phyloP scores from a whole-genome alignment of 2,113 vertebrate genomes.

The Tapirus terrestris region DNA sequence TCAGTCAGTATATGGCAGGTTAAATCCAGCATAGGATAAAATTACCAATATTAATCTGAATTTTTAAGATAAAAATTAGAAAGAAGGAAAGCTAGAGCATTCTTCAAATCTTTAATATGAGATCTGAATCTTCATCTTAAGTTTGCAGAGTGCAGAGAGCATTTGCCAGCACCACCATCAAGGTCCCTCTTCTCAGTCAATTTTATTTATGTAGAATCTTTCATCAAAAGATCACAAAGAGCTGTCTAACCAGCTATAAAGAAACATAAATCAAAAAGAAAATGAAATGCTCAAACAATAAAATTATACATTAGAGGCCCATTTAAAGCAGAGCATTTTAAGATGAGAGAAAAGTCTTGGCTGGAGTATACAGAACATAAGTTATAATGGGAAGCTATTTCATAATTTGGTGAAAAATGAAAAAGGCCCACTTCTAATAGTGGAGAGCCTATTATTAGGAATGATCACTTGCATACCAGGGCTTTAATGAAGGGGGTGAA shows the following conservation, averaged over 20 bases:
- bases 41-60: constrained; percentile 6
- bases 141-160: constrained; percentile 43
- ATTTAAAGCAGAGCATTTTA: constrained; percentile 81
- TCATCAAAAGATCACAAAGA: constrained; percentile 81
- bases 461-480: constrained; percentile 76
- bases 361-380: constrained; percentile 76
- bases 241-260: constrained; percentile 81
- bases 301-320: constrained; percentile 84
- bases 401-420: constrained; percentile 82
- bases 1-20: not conserved
- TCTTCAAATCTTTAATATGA: constrained; percentile 35
- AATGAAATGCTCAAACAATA: constrained; percentile 84
- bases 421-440: constrained; percentile 75
- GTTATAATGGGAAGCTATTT: constrained; percentile 83
- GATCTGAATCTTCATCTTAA: constrained; percentile 65
- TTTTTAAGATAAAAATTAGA: constrained; percentile 54
- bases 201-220: constrained; percentile 82
- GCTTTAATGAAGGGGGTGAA: constrained; percentile 72
- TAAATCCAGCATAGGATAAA: not conserved
- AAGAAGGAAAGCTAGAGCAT: not conserved
- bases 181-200: constrained; percentile 70
- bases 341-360: constrained; percentile 80
- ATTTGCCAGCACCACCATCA: not conserved
- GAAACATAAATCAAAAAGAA: constrained; percentile 82
- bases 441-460: constrained; percentile 79